phyloP scores from a whole-genome alignment of 1,140 invertebrate genomes.

The Marisa cornuarietis region DNA sequence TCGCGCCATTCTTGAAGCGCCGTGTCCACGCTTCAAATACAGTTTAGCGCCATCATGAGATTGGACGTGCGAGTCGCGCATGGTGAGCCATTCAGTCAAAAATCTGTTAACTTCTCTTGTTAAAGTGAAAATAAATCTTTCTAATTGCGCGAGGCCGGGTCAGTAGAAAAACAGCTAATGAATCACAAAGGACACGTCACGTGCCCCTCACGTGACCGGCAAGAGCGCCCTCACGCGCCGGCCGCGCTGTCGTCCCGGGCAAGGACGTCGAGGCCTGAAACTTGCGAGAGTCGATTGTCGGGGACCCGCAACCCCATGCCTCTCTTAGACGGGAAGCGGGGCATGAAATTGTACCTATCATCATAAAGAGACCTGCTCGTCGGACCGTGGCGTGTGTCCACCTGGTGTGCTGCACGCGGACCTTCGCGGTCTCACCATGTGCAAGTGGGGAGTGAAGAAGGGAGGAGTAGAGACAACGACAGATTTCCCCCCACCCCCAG shows the following conservation, averaged over 20 bases:
- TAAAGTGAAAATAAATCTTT: too few species aligned
- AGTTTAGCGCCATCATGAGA: too few species aligned
- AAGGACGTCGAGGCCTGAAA: too few species aligned
- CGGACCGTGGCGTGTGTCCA: neutral
- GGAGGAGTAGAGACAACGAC: too few species aligned
- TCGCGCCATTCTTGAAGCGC: too few species aligned
- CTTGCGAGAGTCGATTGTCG: neutral
- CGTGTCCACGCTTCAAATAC: too few species aligned
- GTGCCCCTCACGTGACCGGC: constrained; percentile 16
- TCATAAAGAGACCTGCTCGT: neutral
- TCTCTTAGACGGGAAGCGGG: neutral
- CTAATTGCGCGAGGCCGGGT: neutral
- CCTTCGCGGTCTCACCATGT: too few species aligned
- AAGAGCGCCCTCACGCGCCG: constrained; percentile 4
- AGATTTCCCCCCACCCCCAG: too few species aligned
- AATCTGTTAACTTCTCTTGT: too few species aligned
- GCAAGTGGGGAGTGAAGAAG: too few species aligned
- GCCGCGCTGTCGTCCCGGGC: neutral
- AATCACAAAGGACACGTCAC: neutral
- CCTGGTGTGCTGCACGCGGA: neutral
- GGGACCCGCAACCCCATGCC: neutral
- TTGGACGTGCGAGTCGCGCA: too few species aligned
- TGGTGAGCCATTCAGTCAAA: too few species aligned
- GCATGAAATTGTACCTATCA: constrained; percentile 20
- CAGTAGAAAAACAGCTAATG: constrained; percentile 7